Percentiles rank a stretch among this genome's conserved stretches.
Evolutionary conservation across 1,140 invertebrate genomes (phyloP).

Genomic region (Drosophila kurseongensis): DNA sequence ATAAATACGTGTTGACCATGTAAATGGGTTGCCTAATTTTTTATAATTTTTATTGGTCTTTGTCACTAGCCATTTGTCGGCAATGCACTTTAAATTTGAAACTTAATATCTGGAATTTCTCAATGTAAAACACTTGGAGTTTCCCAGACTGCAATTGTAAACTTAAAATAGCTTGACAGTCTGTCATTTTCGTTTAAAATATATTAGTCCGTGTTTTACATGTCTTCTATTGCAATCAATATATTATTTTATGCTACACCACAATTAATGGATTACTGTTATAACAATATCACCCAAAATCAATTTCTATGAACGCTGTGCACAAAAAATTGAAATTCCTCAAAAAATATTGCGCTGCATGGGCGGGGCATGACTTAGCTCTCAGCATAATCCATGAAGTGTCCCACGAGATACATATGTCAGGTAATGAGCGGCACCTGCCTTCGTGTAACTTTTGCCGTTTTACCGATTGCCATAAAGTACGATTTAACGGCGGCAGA

Average conservation of each 20-base stretch:
- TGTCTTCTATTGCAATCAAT: background rate
- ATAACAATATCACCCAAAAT: slow-evolving; percentile 4
- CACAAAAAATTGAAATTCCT: slow-evolving; percentile 25
- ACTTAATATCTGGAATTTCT: slow-evolving; percentile 35
- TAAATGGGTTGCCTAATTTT: slow-evolving; percentile 33
- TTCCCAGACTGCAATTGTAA: background rate
- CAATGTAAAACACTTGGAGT: slow-evolving; percentile 11
- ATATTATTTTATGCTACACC: background rate
- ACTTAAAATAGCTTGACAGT: background rate
- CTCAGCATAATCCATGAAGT: slow-evolving; percentile 32
- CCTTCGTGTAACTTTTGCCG: slow-evolving; percentile 47
- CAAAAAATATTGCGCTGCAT: background rate
- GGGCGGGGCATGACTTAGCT: slow-evolving; percentile 24
- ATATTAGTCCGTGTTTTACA: background rate
- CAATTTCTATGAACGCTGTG: slow-evolving; percentile 2
- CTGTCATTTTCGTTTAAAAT: background rate
- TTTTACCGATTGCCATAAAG: slow-evolving; percentile 40
- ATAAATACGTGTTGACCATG: slow-evolving; percentile 34
- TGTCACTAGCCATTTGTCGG: slow-evolving; percentile 19
- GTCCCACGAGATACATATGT: slow-evolving; percentile 34
- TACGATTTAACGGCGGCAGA: slow-evolving; percentile 22
- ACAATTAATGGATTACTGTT: background rate
- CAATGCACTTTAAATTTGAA: slow-evolving; percentile 28
- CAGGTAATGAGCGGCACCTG: slow-evolving; percentile 52
- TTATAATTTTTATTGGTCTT: slow-evolving; percentile 12